Percentiles rank a stretch among this genome's conserved stretches.
phyloP scores from a whole-genome alignment of 1,140 invertebrate species.

The Lepidostoma basale region DNA sequence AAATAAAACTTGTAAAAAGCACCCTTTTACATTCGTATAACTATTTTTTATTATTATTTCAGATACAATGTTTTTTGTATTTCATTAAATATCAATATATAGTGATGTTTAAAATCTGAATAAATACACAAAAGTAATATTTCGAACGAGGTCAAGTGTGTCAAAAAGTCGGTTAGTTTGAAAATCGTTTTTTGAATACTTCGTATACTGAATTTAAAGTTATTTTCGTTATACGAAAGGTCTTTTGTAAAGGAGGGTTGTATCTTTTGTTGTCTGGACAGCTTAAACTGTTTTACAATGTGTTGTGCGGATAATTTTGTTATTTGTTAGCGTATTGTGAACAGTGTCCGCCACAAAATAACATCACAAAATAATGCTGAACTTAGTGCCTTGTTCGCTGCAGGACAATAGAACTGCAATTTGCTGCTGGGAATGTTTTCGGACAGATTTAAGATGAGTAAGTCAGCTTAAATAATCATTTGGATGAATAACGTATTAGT shows the following conservation, averaged over 20 bases:
- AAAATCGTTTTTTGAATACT: background rate
- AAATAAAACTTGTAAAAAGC: too few species aligned
- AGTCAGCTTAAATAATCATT: background rate
- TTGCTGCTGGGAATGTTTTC: background rate
- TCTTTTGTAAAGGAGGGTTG: too few species aligned
- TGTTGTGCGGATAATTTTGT: background rate
- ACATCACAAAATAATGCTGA: background rate
- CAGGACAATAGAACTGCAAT: background rate
- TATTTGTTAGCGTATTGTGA: background rate
- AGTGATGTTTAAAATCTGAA: too few species aligned
- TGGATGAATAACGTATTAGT: background rate
- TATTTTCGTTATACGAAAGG: background rate
- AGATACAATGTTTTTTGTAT: too few species aligned
- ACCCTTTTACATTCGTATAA: too few species aligned
- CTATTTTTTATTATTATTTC: too few species aligned
- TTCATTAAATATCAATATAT: too few species aligned
- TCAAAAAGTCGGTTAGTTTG: too few species aligned
- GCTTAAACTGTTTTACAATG: too few species aligned
- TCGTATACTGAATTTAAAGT: background rate
- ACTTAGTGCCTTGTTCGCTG: constrained; percentile 1
- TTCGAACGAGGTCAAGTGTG: too few species aligned
- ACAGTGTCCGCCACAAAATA: background rate
- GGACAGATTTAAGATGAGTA: background rate
- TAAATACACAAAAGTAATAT: too few species aligned
- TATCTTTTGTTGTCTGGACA: too few species aligned